Conservation (phyloP, 2,797 vertebrate genomes). For the Rachycentron canadum region DNA sequence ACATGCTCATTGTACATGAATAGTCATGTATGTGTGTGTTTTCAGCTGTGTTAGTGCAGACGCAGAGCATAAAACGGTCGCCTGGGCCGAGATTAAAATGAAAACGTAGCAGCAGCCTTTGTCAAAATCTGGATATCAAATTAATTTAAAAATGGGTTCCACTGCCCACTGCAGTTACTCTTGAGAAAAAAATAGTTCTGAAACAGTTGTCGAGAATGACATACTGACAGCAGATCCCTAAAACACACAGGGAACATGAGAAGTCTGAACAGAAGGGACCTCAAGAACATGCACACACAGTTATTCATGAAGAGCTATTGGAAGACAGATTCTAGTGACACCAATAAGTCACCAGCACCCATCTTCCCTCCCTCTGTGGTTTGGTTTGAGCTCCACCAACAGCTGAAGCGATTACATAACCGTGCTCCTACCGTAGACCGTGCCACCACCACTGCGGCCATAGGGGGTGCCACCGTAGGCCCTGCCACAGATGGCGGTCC, state of each 20-base stretch:
- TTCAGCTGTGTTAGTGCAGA: too few relatives aligned
- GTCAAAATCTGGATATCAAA: constrained; percentile 9
- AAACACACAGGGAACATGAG: constrained; percentile 63
- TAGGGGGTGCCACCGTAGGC: constrained; percentile 64
- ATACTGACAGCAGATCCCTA: constrained; percentile 46
- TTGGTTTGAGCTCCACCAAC: constrained; percentile 75
- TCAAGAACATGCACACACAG: constrained; percentile 43
- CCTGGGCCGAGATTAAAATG: too few relatives aligned
- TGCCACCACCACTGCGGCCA: constrained; percentile 70
- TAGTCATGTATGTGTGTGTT: too few relatives aligned
- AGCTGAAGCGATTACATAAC: constrained; percentile 86
- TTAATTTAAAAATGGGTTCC: background rate
- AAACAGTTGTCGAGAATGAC: constrained; percentile 59
- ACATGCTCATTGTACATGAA: too few relatives aligned
- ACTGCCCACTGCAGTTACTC: background rate
- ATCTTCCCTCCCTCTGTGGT: constrained; percentile 48
- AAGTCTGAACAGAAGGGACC: constrained; percentile 52
- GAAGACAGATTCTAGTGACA: constrained; percentile 38
- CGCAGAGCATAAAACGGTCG: too few relatives aligned
- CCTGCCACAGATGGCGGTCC: constrained; percentile 80
- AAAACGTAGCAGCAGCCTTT: too few relatives aligned
- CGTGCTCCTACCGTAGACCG: constrained; percentile 45
- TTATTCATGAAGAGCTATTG: constrained; percentile 47
- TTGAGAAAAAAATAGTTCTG: constrained; percentile 11
- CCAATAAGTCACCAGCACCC: constrained; percentile 47